These are phyloP conservation scores for Erithacus rubecula DNA, from an alignment of 2,797 vertebrate genomes.

Conservation along the genomic window DNA sequence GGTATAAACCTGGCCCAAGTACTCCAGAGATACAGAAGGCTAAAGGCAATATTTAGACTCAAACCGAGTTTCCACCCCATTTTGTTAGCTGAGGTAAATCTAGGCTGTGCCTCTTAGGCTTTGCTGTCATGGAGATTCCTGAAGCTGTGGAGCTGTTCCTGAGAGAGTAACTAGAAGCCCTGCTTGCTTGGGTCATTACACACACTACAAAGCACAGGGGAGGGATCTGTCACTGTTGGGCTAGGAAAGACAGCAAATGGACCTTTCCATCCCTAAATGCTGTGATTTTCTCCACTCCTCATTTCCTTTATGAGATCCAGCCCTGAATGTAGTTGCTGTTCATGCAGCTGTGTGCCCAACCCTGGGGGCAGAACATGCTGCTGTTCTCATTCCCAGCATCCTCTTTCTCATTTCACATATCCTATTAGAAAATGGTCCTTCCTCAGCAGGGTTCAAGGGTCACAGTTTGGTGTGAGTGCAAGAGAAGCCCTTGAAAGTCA, in stretches of 20 bases:
- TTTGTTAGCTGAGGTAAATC: neutral
- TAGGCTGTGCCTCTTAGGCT: neutral
- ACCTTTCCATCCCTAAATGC: neutral
- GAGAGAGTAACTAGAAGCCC: neutral
- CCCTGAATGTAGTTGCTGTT: neutral
- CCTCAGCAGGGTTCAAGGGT: neutral
- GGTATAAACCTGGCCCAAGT: neutral
- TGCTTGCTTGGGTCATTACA: constrained; percentile 30
- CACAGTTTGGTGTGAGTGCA: neutral
- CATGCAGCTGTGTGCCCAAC: neutral
- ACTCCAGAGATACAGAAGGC: neutral
- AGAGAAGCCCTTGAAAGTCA: neutral
- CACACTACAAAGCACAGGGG: neutral
- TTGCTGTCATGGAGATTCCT: neutral
- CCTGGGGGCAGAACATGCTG: neutral
- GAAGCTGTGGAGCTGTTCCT: neutral
- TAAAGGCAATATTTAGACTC: neutral
- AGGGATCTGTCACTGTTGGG: constrained; percentile 4
- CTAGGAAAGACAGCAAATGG: constrained; percentile 3
- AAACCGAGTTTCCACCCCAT: neutral
- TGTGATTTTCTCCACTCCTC: constrained; percentile 19
- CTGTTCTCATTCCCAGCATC: neutral
- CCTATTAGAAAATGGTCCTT: neutral
- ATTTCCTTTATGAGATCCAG: constrained; percentile 28
- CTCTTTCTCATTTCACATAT: neutral